These are phyloP conservation scores for Rhorus exstirpatorius DNA, from an alignment of 2,888 invertebrate genomes.

Conservation along the genomic window DNA sequence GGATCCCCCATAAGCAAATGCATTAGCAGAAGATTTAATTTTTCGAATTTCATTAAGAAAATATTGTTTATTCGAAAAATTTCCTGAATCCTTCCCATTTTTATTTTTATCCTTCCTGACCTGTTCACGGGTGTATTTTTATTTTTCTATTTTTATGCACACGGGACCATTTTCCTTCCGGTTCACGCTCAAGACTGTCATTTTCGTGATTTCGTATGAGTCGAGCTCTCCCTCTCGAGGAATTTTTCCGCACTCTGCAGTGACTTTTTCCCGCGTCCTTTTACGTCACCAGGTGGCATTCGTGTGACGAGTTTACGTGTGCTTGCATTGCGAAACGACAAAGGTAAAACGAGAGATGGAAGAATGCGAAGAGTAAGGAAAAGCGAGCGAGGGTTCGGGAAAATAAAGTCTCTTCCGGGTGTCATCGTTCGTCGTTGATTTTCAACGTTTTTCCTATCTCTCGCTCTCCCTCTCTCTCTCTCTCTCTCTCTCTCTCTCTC, in stretches of 20 bases:
- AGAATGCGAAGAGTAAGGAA: conserved; percentile 42
- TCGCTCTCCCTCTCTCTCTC: neutral
- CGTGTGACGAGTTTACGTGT: conserved; percentile 33
- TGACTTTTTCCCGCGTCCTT: conserved; percentile 22
- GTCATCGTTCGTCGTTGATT: conserved; percentile 60
- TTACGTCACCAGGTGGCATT: conserved; percentile 32
- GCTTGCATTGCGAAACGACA: conserved; percentile 54
- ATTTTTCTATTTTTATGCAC: conserved; percentile 52
- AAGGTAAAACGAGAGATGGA: conserved; percentile 55
- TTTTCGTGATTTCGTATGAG: conserved; percentile 33
- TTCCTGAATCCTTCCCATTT: too few relatives aligned
- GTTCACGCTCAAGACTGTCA: conserved; percentile 31
- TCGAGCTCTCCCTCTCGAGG: conserved; percentile 5
- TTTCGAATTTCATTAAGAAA: too few relatives aligned
- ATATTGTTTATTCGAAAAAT: too few relatives aligned
- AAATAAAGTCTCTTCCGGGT: conserved; percentile 46
- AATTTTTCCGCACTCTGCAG: conserved; percentile 1
- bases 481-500: conserved; percentile 2
- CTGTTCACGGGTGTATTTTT: too few relatives aligned
- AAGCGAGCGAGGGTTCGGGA: conserved; percentile 7
- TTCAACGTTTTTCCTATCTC: neutral
- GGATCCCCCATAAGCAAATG: too few relatives aligned
- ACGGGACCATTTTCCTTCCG: conserved; percentile 39
- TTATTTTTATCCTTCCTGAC: too few relatives aligned
- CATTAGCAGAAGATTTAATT: too few relatives aligned